phyloP scores from a whole-genome alignment of 2,888 invertebrate species.

The Drosophila neotestacea region DNA sequence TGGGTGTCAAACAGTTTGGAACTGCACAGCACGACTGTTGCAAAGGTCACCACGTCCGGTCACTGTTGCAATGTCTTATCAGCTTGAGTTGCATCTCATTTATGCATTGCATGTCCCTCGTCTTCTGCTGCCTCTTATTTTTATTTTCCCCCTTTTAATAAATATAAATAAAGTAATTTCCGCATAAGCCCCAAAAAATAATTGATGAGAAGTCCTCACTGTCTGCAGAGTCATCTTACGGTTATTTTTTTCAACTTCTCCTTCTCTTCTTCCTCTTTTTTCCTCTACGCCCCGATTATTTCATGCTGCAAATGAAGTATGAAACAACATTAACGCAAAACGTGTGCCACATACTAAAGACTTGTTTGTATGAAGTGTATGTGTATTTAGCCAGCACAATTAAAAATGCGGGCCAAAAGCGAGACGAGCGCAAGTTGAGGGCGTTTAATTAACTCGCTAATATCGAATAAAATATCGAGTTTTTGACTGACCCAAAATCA shows the following conservation, averaged over 20 bases:
- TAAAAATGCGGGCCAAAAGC: conserved; percentile 55
- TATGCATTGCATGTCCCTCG: conserved; percentile 11
- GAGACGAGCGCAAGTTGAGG: conserved; percentile 23
- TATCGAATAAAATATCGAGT: background rate
- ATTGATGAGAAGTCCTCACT: conserved; percentile 3
- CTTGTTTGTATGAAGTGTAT: conserved; percentile 12
- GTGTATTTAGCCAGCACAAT: conserved; percentile 43
- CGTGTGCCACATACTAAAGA: conserved; percentile 73
- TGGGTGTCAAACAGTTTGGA: conserved; percentile 32
- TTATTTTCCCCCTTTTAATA: background rate
- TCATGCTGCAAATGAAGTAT: conserved; percentile 69
- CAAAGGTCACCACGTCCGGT: conserved; percentile 29
- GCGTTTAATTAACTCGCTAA: conserved; percentile 18
- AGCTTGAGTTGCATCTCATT: conserved; percentile 11
- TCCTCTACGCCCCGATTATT: conserved; percentile 70
- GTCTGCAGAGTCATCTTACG: conserved; percentile 46
- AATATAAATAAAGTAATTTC: conserved; percentile 72
- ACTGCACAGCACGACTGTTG: conserved; percentile 4
- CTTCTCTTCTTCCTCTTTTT: conserved; percentile 8
- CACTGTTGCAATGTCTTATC: conserved; percentile 34
- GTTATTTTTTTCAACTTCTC: conserved; percentile 35
- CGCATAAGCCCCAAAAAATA: conserved; percentile 45
- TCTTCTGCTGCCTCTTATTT: background rate
- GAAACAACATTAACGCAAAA: conserved; percentile 67
- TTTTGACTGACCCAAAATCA: background rate